Conservation (phyloP, 2,113 vertebrate genomes). For the Trinectes maculatus region DNA sequence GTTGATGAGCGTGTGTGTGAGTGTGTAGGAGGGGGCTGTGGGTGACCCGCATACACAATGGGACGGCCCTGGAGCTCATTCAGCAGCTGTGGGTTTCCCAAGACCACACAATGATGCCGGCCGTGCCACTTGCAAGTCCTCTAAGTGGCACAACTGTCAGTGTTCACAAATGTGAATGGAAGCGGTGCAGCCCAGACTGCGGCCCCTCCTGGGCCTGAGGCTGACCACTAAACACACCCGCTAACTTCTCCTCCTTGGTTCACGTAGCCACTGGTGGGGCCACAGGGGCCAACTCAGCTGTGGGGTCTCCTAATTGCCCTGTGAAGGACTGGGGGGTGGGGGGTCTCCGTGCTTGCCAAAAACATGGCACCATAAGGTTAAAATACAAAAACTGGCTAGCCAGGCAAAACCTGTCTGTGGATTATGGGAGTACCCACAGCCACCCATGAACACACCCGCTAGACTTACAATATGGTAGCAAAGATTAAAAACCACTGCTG, state of each 20-base stretch:
- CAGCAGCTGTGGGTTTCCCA: slow-evolving; percentile 89
- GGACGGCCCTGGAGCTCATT: slow-evolving; percentile 77
- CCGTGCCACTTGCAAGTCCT: slow-evolving; percentile 78
- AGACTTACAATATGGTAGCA: neutral
- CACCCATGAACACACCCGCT: slow-evolving; percentile 15
- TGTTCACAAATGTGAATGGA: slow-evolving; percentile 82
- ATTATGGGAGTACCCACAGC: slow-evolving; percentile 3
- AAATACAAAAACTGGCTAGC: slow-evolving; percentile 43
- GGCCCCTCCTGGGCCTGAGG: slow-evolving; percentile 68
- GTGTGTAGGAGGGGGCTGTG: slow-evolving; percentile 71
- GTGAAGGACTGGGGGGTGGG: slow-evolving; percentile 11
- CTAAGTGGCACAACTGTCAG: slow-evolving; percentile 80
- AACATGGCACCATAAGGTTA: slow-evolving; percentile 60
- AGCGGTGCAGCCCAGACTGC: slow-evolving; percentile 60
- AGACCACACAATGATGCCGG: slow-evolving; percentile 85
- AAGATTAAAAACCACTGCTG: neutral
- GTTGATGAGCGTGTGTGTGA: slow-evolving; percentile 63
- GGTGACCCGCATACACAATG: slow-evolving; percentile 79
- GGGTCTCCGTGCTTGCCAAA: slow-evolving; percentile 50
- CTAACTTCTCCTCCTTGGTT: slow-evolving; percentile 68
- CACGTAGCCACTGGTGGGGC: slow-evolving; percentile 75
- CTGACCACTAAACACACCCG: slow-evolving; percentile 77
- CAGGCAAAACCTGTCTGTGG: slow-evolving; percentile 11
- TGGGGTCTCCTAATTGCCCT: slow-evolving; percentile 73
- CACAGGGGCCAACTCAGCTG: slow-evolving; percentile 56